Conservation (phyloP, 2,888 invertebrate genomes). For the Melieria picta region DNA sequence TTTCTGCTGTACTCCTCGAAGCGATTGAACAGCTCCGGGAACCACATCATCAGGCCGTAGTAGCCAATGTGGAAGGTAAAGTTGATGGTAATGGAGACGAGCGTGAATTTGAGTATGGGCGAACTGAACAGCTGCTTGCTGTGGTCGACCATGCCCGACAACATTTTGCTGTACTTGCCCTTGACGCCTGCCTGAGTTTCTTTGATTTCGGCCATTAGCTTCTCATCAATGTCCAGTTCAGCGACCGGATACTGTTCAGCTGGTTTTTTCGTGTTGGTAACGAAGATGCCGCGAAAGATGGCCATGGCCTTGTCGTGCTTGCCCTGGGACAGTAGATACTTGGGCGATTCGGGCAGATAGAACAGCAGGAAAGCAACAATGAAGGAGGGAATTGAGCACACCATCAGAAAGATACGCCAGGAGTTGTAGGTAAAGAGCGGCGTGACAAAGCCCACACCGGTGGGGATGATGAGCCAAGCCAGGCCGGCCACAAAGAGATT, state of each 20-base stretch:
- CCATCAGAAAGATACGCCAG: conserved; percentile 89
- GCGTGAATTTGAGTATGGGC: conserved; percentile 84
- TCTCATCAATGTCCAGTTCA: conserved; percentile 73
- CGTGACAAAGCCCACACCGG: conserved; percentile 75
- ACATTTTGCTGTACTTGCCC: conserved; percentile 78
- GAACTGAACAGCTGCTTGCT: conserved; percentile 83
- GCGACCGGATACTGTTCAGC: conserved; percentile 82
- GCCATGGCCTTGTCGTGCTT: conserved; percentile 82
- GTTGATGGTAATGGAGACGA: conserved; percentile 88
- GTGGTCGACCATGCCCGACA: conserved; percentile 81
- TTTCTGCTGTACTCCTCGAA: conserved; percentile 81
- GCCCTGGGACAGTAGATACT: conserved; percentile 84
- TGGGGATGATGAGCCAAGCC: conserved; percentile 80
- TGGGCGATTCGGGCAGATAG: conserved; percentile 90
- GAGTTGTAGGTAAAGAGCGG: conserved; percentile 84
- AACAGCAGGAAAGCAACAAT: conserved; percentile 84
- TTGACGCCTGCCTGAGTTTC: conserved; percentile 68
- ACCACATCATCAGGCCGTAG: conserved; percentile 97
- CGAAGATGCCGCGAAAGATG: conserved; percentile 83
- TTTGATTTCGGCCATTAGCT: conserved; percentile 60
- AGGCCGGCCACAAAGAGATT: conserved; percentile 90
- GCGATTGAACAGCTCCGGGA: conserved; percentile 92
- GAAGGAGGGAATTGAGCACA: conserved; percentile 90
- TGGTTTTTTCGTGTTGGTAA: conserved; percentile 77
- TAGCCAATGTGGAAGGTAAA: conserved; percentile 96